A percentile compares a stretch with the other conserved stretches of the same genome.
phyloP scores from a whole-genome alignment of 2,797 vertebrate genomes.

The Dallia pectoralis region DNA sequence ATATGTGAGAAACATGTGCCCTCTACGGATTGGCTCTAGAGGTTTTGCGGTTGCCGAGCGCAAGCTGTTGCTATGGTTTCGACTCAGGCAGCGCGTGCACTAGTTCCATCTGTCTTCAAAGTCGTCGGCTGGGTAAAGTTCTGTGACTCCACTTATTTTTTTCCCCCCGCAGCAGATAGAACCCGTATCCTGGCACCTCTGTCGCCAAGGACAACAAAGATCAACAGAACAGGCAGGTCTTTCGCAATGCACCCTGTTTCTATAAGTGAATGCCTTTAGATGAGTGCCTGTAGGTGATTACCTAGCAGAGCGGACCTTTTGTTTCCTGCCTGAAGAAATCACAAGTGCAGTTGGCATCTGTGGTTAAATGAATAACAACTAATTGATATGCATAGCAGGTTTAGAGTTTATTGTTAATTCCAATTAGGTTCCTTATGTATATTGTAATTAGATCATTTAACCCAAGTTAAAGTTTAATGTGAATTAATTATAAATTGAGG shows the following conservation, averaged over 20 bases:
- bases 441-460: not conserved
- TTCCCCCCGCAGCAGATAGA: slow-evolving; percentile 46
- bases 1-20: slow-evolving; percentile 43
- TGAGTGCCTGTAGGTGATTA: slow-evolving; percentile 33
- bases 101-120: slow-evolving; percentile 67
- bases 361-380: not conserved
- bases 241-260: slow-evolving; percentile 42
- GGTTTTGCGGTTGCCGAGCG: slow-evolving; percentile 53
- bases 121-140: slow-evolving; percentile 64
- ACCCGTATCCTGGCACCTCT: slow-evolving; percentile 51
- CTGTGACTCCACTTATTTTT: slow-evolving; percentile 65
- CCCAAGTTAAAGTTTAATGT: no score
- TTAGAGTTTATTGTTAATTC: no score
- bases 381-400: no score
- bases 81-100: slow-evolving; percentile 39
- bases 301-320: slow-evolving; percentile 39
- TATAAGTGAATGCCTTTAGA: slow-evolving; percentile 45
- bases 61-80: slow-evolving; percentile 68
- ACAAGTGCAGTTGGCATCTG: not conserved
- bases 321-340: not conserved
- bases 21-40: slow-evolving; percentile 57
- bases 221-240: slow-evolving; percentile 40
- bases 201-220: slow-evolving; percentile 38
- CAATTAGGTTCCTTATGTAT: not conserved
- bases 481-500: no score